These are phyloP conservation scores for Artibeus lituratus DNA, from an alignment of 2,797 vertebrate species.

Conservation along the genomic window DNA sequence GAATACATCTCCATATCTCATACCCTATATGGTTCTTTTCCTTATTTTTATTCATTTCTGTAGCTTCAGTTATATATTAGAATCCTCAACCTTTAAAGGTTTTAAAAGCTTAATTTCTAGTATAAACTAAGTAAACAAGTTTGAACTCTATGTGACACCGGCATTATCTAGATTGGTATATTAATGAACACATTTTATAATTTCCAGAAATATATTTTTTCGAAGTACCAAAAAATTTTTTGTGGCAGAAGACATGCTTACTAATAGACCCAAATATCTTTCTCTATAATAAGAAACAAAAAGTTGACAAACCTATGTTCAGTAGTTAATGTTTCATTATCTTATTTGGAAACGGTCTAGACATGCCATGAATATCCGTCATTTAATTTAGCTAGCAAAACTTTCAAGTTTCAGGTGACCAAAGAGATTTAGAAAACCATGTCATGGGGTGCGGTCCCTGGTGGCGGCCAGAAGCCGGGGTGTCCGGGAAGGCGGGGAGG, in stretches of 20 bases:
- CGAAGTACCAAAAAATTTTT: no score
- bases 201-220: no score
- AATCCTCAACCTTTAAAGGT: background rate
- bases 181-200: no score
- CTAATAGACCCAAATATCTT: background rate
- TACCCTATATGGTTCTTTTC: background rate
- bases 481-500: no score
- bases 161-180: background rate
- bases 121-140: background rate
- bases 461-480: no score
- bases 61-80: background rate
- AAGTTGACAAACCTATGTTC: background rate
- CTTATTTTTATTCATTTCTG: background rate
- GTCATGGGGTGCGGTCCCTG: no score
- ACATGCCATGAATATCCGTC: no score
- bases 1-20: background rate
- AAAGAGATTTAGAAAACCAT: background rate
- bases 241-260: no score
- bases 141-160: background rate
- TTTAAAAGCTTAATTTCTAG: background rate
- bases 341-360: no score
- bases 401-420: background rate
- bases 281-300: background rate
- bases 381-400: no score
- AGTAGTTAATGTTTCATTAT: background rate